phyloP scores from a whole-genome alignment of 2,888 invertebrate species.

The Drosophila seclusa region DNA sequence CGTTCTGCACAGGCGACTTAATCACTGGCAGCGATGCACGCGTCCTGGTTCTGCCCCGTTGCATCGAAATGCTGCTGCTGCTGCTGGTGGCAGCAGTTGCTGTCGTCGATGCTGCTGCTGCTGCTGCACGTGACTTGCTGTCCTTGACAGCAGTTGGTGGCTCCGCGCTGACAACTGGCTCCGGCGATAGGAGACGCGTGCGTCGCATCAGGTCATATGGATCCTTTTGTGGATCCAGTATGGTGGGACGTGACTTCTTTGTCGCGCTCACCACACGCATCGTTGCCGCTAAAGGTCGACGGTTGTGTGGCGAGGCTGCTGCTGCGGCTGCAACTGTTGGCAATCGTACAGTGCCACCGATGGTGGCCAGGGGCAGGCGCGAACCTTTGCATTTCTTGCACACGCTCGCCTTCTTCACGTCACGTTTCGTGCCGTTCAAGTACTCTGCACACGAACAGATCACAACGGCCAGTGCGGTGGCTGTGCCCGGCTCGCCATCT shows the following conservation, averaged over 20 bases:
- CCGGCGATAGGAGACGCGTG: slow-evolving; percentile 89
- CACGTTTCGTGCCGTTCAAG: slow-evolving; percentile 90
- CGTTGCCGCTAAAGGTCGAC: slow-evolving; percentile 86
- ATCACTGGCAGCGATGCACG: slow-evolving; percentile 83
- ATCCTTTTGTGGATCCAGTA: slow-evolving; percentile 89
- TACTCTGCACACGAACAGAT: slow-evolving; percentile 93
- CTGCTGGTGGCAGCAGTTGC: slow-evolving; percentile 54
- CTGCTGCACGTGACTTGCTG: slow-evolving; percentile 78
- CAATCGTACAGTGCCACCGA: slow-evolving; percentile 88
- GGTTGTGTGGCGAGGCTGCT: slow-evolving; percentile 67
- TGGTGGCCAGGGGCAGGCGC: slow-evolving; percentile 89
- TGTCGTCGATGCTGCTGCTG: slow-evolving; percentile 42
- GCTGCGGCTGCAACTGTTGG: slow-evolving; percentile 57
- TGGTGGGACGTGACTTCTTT: slow-evolving; percentile 87
- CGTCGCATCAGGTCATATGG: slow-evolving; percentile 94
- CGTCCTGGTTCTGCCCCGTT: slow-evolving; percentile 86
- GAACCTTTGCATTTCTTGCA: slow-evolving; percentile 94
- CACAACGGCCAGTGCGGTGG: slow-evolving; percentile 87
- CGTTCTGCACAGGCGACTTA: slow-evolving; percentile 4
- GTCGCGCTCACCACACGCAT: slow-evolving; percentile 87
- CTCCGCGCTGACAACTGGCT: slow-evolving; percentile 67
- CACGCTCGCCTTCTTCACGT: slow-evolving; percentile 90
- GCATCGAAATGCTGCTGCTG: slow-evolving; percentile 83
- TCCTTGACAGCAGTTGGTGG: slow-evolving; percentile 49
- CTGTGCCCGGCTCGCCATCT: slow-evolving; percentile 66